Base-by-base conservation (phyloP, 2,113 vertebrate genomes). In the Semnornis frantzii region DNA sequence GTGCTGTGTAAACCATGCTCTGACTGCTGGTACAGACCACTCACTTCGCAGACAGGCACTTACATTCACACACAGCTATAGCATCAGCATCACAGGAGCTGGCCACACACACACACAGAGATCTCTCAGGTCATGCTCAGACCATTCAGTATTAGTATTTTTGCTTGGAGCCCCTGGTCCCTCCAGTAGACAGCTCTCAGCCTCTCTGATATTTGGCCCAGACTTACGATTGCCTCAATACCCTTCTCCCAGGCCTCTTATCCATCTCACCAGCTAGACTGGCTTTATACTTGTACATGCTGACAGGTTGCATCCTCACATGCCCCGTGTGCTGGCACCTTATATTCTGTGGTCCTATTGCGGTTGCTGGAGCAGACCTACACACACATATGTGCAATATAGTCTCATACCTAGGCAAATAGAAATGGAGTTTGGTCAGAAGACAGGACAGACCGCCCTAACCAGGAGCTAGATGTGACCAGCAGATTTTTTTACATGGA, bases 91-190 rank as follows among this genome's bases (percentile, higher is more conserved):
- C 50, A 30, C 48, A 19, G 31, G 50, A 80, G 7, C 27, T 66
- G 46, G 4, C 27, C 25, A 37, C 30, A 62, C 13, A 23, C n/a
- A 1, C 34, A 6, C 2, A 48, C 33, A 52, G 2, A 1, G 5
- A 3, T 82, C 28, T 78, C 74, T 71, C 50, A 37, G 57, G 39
- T 19, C 34, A 37, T 19, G 31, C 14, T 77, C 5, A 71, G 46
- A 39, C 20, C 3, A 1, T 7, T 31, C 2, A 2, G 16, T 62
- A 10, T 33, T 46, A 17, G 23, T 72, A 65, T 37, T 37, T 82
- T 46, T 4, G 13, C 33, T 70, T 24, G 30, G 57, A 81, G 28
- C 17, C 13, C 69, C 28, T 74, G 21, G 39, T 52, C 37, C 23
- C 21, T 72, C 66, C 19, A 52, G 30, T 28, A 85, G 8, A 28